Evolutionary conservation across 1,140 invertebrate species (phyloP), one percentile per base, ranked within the genome.

Genomic region (Drosophila sturtevanti): DNA sequence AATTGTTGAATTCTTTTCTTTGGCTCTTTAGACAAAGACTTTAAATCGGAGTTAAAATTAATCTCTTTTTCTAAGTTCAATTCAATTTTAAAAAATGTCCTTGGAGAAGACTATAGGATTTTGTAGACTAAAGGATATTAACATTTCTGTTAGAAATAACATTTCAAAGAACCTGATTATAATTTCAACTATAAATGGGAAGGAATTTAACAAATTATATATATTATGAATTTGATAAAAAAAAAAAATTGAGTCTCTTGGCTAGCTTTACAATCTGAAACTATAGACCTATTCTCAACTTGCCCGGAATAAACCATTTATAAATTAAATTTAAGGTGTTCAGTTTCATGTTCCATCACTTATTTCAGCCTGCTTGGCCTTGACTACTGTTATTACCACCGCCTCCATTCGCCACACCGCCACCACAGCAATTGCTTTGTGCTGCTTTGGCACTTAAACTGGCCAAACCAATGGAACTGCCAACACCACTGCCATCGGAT

Each of bases 361-460:
- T 14, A 14, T n/a, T 34, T 85, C 56, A 86, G 48, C 69, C 84
- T 18, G 27, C 27, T 1, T 55, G 52, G 14, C 63, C 63, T 73
- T 90, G 89, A 90, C 89, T 89, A 90, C 82, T 59, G 54, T 63
- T 66, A 35, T 67, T 59, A 35, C 24, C 38, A 2, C 75, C 62
- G 7, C 76, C 59, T 27, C 71, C 75, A 48, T 60, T 79, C 2
- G 65, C 65, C 11, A 77, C 52, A 24, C 73, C 31, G 11, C 79
- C 73, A 7, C 89, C 80, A 34, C 89, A 91, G 52, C 89, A 90
- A 68, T 81, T 91, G 60, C 74, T 86, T 61, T 91, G 89, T 11
- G 89, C 81, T 44, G 89, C 84, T 64, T 91, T 91, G 65, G 84
- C 85, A 75, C 89, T 85, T 6, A 89, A 48, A 51, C 74, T 89